Evolutionary conservation across 2,888 invertebrate genomes (phyloP).

Genomic region (Perdita meconis): DNA sequence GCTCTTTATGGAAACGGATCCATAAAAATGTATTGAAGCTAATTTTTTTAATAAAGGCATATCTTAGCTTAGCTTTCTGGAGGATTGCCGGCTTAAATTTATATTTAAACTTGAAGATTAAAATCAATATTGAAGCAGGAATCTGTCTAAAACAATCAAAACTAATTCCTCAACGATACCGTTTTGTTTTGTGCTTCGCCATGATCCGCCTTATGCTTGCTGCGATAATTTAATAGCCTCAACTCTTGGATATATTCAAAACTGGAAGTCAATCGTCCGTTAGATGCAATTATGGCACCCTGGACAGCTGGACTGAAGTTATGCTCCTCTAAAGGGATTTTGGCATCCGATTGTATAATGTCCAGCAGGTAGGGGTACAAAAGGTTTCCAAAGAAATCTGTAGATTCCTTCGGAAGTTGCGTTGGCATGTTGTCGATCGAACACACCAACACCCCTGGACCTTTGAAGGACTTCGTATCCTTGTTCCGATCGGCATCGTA

Average conservation of each 20-base stretch:
- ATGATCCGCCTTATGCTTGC: constrained; percentile 90
- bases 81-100: no score
- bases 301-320: constrained; percentile 90
- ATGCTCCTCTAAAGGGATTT: constrained; percentile 91
- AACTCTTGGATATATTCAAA: constrained; percentile 98
- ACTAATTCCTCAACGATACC: no score
- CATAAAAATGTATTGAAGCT: no score
- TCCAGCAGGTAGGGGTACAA: constrained; percentile 95
- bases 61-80: no score
- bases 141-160: no score
- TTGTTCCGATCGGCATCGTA: constrained; percentile 99
- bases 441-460: constrained; percentile 99
- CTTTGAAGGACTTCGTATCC: constrained; percentile 97
- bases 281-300: constrained; percentile 97
- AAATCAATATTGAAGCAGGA: no score
- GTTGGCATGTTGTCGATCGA: constrained; percentile 99
- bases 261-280: constrained; percentile 95
- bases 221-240: constrained; percentile 88
- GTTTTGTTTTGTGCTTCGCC: constrained; percentile 86
- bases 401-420: constrained; percentile 98
- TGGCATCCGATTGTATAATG: constrained; percentile 94
- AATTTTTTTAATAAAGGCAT: no score
- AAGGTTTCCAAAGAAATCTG: constrained; percentile 98
- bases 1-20: no score
- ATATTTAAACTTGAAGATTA: no score